These are phyloP conservation scores for Thalassophryne amazonica DNA, from an alignment of 2,797 vertebrate genomes.

Conservation along the genomic window DNA sequence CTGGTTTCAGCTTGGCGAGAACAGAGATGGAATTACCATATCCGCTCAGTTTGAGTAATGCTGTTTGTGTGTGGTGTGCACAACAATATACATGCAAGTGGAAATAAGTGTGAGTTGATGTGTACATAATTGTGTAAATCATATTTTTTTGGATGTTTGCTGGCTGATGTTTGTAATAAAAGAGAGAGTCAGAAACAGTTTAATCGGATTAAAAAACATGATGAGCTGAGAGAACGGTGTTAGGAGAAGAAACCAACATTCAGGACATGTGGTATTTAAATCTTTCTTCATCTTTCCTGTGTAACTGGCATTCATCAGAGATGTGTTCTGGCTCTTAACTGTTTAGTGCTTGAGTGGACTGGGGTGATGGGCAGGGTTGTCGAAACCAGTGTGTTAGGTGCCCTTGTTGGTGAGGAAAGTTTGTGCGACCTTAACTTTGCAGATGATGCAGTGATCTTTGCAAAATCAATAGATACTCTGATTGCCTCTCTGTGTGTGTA, in stretches of 20 bases:
- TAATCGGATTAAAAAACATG: conserved; percentile 4
- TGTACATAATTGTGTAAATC: conserved; percentile 23
- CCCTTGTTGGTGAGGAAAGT: too few species aligned
- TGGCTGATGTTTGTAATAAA: conserved; percentile 12
- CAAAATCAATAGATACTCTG: too few species aligned
- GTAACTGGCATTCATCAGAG: too few species aligned
- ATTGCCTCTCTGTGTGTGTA: too few species aligned
- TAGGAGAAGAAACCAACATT: background rate
- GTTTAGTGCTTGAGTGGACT: too few species aligned
- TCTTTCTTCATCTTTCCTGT: conserved; percentile 1
- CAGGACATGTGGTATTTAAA: conserved; percentile 1
- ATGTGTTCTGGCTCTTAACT: too few species aligned
- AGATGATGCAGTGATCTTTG: too few species aligned
- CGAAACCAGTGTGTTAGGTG: too few species aligned
- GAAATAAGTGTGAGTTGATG: conserved; percentile 9
- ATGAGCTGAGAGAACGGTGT: background rate
- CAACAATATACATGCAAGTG: conserved; percentile 21
- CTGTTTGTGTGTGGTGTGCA: background rate
- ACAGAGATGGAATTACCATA: conserved; percentile 65
- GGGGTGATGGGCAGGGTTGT: too few species aligned
- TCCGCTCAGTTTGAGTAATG: conserved; percentile 26
- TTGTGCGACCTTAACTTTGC: too few species aligned
- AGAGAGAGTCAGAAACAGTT: conserved; percentile 31
- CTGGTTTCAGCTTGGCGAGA: conserved; percentile 55
- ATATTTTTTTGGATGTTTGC: conserved; percentile 18